A percentile compares a stretch with the other conserved stretches of the same genome.
phyloP scores from a whole-genome alignment of 2,888 invertebrate species.

The Tetragonisca angustula region DNA sequence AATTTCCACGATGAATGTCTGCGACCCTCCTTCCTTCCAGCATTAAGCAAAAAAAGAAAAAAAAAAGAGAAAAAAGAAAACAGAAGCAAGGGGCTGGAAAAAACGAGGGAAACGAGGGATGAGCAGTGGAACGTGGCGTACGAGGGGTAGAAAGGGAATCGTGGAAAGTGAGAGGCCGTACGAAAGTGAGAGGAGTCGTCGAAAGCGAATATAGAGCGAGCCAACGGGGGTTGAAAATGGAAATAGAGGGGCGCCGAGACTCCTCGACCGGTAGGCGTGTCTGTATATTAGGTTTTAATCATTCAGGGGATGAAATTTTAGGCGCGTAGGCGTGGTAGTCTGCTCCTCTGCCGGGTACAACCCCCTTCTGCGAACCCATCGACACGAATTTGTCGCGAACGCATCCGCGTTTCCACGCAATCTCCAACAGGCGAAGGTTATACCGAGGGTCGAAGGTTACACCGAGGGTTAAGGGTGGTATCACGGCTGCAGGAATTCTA shows the following conservation, averaged over 20 bases:
- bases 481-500: no score
- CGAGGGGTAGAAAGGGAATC: background rate
- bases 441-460: background rate
- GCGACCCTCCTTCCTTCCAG: conserved; percentile 21
- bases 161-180: conserved; percentile 20
- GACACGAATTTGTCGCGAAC: conserved; percentile 54
- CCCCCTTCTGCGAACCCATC: conserved; percentile 78
- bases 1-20: conserved; percentile 67
- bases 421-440: background rate
- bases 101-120: conserved; percentile 11
- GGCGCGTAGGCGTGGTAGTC: conserved; percentile 83
- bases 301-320: conserved; percentile 83
- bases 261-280: conserved; percentile 80
- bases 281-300: conserved; percentile 84
- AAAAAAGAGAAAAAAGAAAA: no score
- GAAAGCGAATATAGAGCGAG: conserved; percentile 46
- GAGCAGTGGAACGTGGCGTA: background rate
- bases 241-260: conserved; percentile 31
- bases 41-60: background rate
- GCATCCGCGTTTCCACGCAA: conserved; percentile 29
- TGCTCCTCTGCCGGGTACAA: conserved; percentile 82
- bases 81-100: background rate
- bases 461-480: background rate
- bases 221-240: conserved; percentile 23
- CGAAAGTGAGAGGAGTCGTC: conserved; percentile 36